Percentiles rank a stretch among this genome's conserved stretches.
phyloP scores from a whole-genome alignment of 1,140 invertebrate genomes.

The Bombus pyrosoma region DNA sequence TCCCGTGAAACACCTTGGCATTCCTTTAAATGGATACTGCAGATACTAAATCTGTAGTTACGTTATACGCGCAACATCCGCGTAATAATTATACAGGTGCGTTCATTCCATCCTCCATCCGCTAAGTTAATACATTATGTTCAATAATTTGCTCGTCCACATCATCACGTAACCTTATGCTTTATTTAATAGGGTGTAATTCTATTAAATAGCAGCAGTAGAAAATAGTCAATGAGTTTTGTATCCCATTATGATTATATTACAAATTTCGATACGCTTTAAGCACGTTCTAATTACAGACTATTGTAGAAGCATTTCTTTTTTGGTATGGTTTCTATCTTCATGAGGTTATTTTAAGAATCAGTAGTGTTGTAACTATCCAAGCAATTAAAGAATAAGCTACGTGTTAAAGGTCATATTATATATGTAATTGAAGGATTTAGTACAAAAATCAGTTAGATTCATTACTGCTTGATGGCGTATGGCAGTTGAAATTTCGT shows the following conservation, averaged over 20 bases:
- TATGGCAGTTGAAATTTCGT: too few species aligned
- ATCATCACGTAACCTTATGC: neutral
- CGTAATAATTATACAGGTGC: conserved; percentile 2
- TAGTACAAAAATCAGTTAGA: too few species aligned
- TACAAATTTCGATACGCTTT: neutral
- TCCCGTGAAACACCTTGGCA: conserved; percentile 19
- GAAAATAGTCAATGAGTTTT: neutral
- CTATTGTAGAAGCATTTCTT: neutral
- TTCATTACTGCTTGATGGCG: too few species aligned
- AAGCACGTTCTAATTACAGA: neutral
- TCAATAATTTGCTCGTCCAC: neutral
- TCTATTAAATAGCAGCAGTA: neutral
- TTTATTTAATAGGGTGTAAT: neutral
- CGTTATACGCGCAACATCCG: neutral
- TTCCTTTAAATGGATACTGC: conserved; percentile 32
- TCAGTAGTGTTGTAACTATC: too few species aligned
- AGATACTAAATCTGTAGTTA: neutral
- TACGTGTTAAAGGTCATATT: neutral
- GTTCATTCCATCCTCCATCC: too few species aligned
- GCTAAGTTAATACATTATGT: neutral
- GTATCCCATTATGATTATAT: neutral
- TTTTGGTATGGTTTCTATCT: too few species aligned
- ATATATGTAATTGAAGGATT: too few species aligned
- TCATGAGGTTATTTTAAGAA: too few species aligned
- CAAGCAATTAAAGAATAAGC: neutral